Conservation (phyloP, 2,888 invertebrate genomes). For the Sycophila texana region DNA sequence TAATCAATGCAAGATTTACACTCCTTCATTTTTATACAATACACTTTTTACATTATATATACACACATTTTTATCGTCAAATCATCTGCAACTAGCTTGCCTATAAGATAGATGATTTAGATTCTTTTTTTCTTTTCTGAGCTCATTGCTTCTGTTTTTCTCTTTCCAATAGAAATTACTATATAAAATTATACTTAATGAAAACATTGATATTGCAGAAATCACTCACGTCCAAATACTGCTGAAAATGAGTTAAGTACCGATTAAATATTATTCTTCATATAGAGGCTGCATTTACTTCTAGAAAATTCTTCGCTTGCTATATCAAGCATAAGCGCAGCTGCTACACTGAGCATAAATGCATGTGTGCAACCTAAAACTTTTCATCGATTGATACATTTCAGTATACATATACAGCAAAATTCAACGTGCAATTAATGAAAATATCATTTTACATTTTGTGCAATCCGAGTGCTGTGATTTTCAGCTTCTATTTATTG, state of each 20-base stretch:
- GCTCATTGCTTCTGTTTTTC: slow-evolving; percentile 8
- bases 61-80: not conserved
- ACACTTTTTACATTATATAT: not conserved
- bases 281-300: slow-evolving; percentile 40
- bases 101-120: slow-evolving; percentile 7
- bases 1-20: too few relatives aligned
- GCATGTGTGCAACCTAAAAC: slow-evolving; percentile 19
- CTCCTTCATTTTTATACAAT: too few relatives aligned
- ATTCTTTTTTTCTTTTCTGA: slow-evolving; percentile 1
- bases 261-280: slow-evolving; percentile 37
- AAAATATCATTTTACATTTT: not conserved
- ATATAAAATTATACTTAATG: slow-evolving; percentile 21
- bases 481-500: too few relatives aligned
- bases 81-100: slow-evolving; percentile 5
- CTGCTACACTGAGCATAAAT: slow-evolving; percentile 23
- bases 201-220: slow-evolving; percentile 54
- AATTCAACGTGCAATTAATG: not conserved
- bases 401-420: not conserved
- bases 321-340: slow-evolving; percentile 40
- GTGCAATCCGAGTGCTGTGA: too few relatives aligned
- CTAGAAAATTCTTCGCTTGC: slow-evolving; percentile 38
- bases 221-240: slow-evolving; percentile 53
- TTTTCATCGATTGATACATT: slow-evolving; percentile 10
- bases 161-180: slow-evolving; percentile 1
- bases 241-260: slow-evolving; percentile 57